Conservation (phyloP, 2,113 vertebrate genomes). For the Dasyprocta punctata region DNA sequence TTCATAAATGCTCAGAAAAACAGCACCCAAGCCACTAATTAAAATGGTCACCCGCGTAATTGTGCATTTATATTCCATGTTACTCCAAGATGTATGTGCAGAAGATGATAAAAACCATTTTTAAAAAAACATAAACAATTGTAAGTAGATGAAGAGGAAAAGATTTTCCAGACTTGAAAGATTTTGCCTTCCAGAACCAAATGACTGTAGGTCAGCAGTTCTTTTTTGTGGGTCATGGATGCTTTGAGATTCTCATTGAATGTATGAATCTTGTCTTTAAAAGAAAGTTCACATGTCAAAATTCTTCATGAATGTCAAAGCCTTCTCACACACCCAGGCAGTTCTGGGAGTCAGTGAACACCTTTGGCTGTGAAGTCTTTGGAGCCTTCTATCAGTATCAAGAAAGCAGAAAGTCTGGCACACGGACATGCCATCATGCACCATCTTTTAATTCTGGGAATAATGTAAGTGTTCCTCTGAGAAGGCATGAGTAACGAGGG, state of each 20-base stretch:
- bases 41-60: conserved; percentile 60
- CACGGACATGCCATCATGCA: not conserved
- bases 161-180: not conserved
- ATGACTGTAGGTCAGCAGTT: not conserved
- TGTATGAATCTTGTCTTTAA: not conserved
- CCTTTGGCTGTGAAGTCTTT: not conserved
- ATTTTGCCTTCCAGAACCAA: not conserved
- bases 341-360: not conserved
- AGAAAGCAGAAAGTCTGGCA: conserved; percentile 41
- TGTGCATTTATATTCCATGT: not conserved
- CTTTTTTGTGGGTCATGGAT: not conserved
- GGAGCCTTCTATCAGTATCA: conserved; percentile 24
- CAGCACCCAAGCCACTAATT: not conserved
- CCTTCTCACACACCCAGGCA: not conserved
- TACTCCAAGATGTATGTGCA: not conserved
- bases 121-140: not conserved
- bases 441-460: conserved; percentile 55
- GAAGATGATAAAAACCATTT: not conserved
- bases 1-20: not conserved
- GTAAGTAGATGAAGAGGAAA: not conserved
- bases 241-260: not conserved
- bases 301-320: not conserved
- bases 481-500: accelerated
- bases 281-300: not conserved
- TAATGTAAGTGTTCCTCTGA: not conserved